Evolutionary conservation across 1,140 invertebrate genomes (phyloP), one percentile per base, ranked within the genome.

Genomic region (Drosophila truncata): DNA sequence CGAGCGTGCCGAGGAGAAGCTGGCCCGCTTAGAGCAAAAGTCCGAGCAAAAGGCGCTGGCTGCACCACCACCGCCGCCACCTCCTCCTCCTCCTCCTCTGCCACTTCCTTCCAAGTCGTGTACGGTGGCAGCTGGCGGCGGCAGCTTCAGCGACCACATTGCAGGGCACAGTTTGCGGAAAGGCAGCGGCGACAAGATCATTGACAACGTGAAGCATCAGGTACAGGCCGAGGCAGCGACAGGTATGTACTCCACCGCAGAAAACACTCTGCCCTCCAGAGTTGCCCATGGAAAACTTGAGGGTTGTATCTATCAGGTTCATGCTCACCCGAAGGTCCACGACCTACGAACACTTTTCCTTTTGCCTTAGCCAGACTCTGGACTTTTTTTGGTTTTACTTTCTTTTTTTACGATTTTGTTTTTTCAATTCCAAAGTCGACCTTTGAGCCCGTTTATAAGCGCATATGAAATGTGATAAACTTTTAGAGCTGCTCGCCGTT

Each of bases 131-230:
- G 54, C 46, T 41, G 50, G 39, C 57, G 62, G 54, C 14, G 65
- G 42, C 10, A 73, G 74, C 60, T 80, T 92, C 62, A 82, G 82
- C 50, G 82, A 92, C 42, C 80, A 80, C 57, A 92, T 92, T 58
- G 82, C 83, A 16, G 62, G 47, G 18, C 88, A 88, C 72, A 76
- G 55, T 64, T 77, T 87, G 69, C 82, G 80, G 52, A 88, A 81
- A 55, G 61, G 66, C 67, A 72, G 46, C 69, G 76, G 47, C 60
- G 78, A 86, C 74, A 91, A 91, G 77, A 86, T 92, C 73, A 92
- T 92, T 61, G 91, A 87, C 54, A 92, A 82, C 65, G 87, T 91
- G 60, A 92, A 84, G 60, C 91, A 92, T 82, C 91, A 92, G 83
- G 91, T 92, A 78, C 82, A 92, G 62, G 65, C 90, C 23, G 76